Base-by-base conservation (phyloP, 2,113 vertebrate genomes). In the Sinocyclocheilus maitianheensis region DNA sequence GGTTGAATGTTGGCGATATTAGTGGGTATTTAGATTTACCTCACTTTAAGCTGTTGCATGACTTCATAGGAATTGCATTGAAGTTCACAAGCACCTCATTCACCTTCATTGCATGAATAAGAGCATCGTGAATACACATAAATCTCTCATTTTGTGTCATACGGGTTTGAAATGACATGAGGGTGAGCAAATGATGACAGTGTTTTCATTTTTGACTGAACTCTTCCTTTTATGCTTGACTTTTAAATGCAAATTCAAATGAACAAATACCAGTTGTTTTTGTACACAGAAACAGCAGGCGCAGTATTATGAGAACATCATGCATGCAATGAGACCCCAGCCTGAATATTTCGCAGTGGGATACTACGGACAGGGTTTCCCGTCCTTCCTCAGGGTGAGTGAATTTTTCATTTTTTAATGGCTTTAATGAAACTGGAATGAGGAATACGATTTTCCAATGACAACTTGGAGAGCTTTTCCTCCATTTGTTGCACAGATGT, bases 311-410 rank as follows among this genome's bases (percentile, higher is more conserved):
- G 96, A 99, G 92, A 97, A 98, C 48, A 99, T 99, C 81, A 98
- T 99, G 95, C 97, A 97, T 84, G 96, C 97, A 0, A 98, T 99
- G 97, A 94, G 98, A 51, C 97, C 98, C 2, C 97, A 98, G 91
- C 97, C 98, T 0, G 98, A 99, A 67, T 99, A 99, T 92, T 99
- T 99, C 86, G 98, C 98, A 10, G 97, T 99, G 11, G 98, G 98
- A 2, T 99, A 99, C 91, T 97, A 98, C 0, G 98, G 98, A 1
- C 97, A 96, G 43, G 97, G 97, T 4, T 98, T 98, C 77, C 98
- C 98, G 3, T 96, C 97, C 2, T 99, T 99, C 90, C 96, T 99
- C n/a, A 91, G 97, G 96, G 98, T 99, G 91, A 96, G 85, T 77
- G 48, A 55, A 24, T 24, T 18, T 80, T 4, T 1, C 20, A 46